A percentile compares a stretch with the other conserved stretches of the same genome.
These are phyloP conservation scores for Perognathus longimembris DNA, from an alignment of 2,113 vertebrate species.

Conservation along the genomic window DNA sequence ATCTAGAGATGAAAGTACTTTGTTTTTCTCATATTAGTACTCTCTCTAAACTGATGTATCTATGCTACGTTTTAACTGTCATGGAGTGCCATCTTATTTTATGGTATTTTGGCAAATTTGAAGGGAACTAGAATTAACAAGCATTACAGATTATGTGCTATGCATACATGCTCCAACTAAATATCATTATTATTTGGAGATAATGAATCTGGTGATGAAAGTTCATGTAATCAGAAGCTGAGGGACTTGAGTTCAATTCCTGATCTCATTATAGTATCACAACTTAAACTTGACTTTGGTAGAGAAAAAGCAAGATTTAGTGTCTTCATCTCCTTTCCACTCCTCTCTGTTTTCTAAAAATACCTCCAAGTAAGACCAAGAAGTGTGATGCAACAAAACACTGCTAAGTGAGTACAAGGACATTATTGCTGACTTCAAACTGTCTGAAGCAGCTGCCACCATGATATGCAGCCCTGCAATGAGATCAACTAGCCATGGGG, in stretches of 20 bases:
- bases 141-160: neutral
- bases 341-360: neutral
- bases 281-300: neutral
- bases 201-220: no score
- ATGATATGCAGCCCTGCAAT: no score
- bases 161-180: neutral
- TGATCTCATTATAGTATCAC: neutral
- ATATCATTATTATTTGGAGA: neutral
- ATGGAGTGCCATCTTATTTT: neutral
- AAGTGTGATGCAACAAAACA: neutral
- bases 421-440: no score
- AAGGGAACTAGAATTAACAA: slow-evolving; percentile 6
- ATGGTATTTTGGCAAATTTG: slow-evolving; percentile 23
- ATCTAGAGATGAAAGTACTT: neutral
- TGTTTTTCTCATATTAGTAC: neutral
- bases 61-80: neutral
- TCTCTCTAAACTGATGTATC: neutral
- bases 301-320: neutral
- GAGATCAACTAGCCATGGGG: neutral
- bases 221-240: neutral
- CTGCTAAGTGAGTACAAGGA: neutral
- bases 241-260: neutral
- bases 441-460: no score
- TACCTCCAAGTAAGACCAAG: neutral
- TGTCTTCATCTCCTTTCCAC: neutral